A percentile compares a stretch with the other conserved stretches of the same genome.
Conservation (phyloP, 2,888 invertebrate genomes). For the Schrankia costaestrigalis region DNA sequence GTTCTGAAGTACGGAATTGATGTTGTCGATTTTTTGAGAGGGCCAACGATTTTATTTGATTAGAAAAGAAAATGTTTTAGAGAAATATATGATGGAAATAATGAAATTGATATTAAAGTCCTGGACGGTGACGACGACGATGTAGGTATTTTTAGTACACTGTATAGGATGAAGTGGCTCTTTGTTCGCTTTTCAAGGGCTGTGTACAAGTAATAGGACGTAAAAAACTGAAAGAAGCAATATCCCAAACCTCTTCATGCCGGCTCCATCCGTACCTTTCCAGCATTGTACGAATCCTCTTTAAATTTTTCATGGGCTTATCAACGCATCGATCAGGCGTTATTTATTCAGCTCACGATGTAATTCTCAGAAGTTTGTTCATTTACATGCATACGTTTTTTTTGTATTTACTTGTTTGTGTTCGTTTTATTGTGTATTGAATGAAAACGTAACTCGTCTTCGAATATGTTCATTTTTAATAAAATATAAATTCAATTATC, state of each 20-base stretch:
- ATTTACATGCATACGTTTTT: constrained; percentile 70
- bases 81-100: too few species aligned
- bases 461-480: constrained; percentile 35
- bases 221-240: constrained; percentile 55
- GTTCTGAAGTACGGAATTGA: constrained; percentile 43
- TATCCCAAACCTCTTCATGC: constrained; percentile 50
- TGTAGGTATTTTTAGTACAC: constrained; percentile 36
- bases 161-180: constrained; percentile 50
- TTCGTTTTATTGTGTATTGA: constrained; percentile 56
- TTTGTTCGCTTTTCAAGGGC: constrained; percentile 52
- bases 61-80: constrained; percentile 15
- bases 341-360: constrained; percentile 72
- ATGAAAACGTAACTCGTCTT: constrained; percentile 44
- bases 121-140: constrained; percentile 6
- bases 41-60: constrained; percentile 11
- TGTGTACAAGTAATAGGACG: constrained; percentile 51
- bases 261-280: constrained; percentile 51
- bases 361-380: constrained; percentile 68
- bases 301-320: constrained; percentile 70
- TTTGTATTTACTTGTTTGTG: constrained; percentile 59
- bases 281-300: constrained; percentile 56
- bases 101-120: too few species aligned
- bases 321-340: constrained; percentile 70
- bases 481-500: constrained; percentile 18
- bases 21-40: constrained; percentile 15